phyloP scores from a whole-genome alignment of 2,888 invertebrate genomes.

The Junonia oenone region DNA sequence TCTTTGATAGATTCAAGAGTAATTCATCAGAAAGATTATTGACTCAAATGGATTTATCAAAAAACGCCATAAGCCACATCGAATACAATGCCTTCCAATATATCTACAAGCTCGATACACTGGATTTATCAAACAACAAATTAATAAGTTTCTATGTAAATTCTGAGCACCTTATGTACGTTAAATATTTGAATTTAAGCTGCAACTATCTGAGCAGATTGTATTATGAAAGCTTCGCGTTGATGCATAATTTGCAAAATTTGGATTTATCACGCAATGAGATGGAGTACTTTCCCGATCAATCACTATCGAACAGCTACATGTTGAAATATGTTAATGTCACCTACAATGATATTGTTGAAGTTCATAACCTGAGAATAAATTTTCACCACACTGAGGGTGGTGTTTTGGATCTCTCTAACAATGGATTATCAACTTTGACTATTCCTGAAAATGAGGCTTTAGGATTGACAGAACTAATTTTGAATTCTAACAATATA shows the following conservation, averaged over 20 bases:
- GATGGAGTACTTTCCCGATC: constrained; percentile 50
- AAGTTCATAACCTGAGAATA: constrained; percentile 46
- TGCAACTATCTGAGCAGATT: constrained; percentile 47
- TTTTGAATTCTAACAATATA: constrained; percentile 56
- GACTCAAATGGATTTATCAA: constrained; percentile 60
- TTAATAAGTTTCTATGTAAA: constrained; percentile 50
- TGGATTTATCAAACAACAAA: constrained; percentile 59
- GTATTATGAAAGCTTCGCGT: constrained; percentile 49
- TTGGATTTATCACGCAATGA: constrained; percentile 61
- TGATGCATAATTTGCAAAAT: constrained; percentile 56
- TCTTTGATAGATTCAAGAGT: constrained; percentile 39
- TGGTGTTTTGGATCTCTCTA: constrained; percentile 60
- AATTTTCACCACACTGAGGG: constrained; percentile 58
- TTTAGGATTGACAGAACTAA: constrained; percentile 42
- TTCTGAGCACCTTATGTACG: constrained; percentile 43
- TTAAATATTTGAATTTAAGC: constrained; percentile 59
- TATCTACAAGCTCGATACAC: constrained; percentile 43
- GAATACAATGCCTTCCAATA: constrained; percentile 60
- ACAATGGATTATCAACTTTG: constrained; percentile 50
- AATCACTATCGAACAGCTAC: constrained; percentile 46
- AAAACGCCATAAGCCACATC: constrained; percentile 51
- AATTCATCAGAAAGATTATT: constrained; percentile 37
- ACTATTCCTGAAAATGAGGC: constrained; percentile 51
- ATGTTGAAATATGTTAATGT: constrained; percentile 56
- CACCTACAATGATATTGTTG: constrained; percentile 49